These are phyloP conservation scores for Urosaurus nigricauda DNA, from an alignment of 2,797 vertebrate genomes.

Conservation along the genomic window DNA sequence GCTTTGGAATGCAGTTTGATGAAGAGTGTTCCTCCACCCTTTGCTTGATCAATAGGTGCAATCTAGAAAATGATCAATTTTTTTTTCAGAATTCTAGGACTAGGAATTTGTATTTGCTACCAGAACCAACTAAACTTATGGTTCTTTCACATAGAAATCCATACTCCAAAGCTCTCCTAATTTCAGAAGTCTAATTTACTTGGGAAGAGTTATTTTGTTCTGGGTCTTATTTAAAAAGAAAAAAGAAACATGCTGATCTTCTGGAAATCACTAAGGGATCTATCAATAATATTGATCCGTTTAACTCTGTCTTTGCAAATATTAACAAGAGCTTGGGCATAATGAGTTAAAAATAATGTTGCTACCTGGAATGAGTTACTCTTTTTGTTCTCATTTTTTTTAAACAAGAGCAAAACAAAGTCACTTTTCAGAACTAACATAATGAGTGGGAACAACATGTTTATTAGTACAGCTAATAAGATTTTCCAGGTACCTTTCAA, in stretches of 20 bases:
- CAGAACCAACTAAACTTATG: background rate
- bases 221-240: background rate
- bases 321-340: no score
- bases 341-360: no score
- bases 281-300: background rate
- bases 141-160: background rate
- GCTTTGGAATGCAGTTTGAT: slow-evolving; percentile 40
- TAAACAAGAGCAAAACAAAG: no score
- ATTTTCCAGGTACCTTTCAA: no score
- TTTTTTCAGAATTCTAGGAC: slow-evolving; percentile 50
- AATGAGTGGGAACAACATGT: no score
- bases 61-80: slow-evolving; percentile 25
- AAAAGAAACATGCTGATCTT: background rate
- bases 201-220: background rate
- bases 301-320: background rate
- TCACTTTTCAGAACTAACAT: no score
- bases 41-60: slow-evolving; percentile 34
- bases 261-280: background rate
- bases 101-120: background rate
- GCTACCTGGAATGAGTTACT: no score
- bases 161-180: no score
- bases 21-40: slow-evolving; percentile 17
- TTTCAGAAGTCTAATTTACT: background rate
- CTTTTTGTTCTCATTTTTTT: no score
- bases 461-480: no score